These are phyloP conservation scores for Arion vulgaris DNA, from an alignment of 1,140 invertebrate species.

Conservation along the genomic window DNA sequence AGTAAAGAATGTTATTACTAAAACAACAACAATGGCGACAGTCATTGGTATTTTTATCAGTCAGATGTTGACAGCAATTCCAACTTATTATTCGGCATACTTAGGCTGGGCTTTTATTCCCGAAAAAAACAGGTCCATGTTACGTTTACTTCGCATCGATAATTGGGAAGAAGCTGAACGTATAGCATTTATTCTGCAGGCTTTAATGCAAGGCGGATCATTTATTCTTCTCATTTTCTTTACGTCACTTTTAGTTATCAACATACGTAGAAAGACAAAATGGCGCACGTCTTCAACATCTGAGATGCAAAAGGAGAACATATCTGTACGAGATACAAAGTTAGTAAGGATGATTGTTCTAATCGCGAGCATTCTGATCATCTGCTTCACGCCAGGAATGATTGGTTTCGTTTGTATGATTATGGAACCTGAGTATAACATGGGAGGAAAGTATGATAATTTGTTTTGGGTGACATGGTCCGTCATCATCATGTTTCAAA, in stretches of 20 bases:
- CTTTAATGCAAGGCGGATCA: background rate
- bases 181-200: background rate
- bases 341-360: background rate
- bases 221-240: background rate
- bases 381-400: constrained; percentile 12
- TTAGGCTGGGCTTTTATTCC: background rate
- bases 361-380: background rate
- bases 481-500: background rate
- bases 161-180: background rate
- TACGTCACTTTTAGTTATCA: background rate
- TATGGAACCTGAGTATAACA: background rate
- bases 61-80: background rate
- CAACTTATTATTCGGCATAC: background rate
- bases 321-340: background rate
- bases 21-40: background rate
- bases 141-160: background rate
- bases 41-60: background rate
- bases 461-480: background rate
- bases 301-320: background rate
- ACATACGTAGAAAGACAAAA: background rate
- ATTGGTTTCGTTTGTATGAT: background rate
- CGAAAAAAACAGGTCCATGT: background rate
- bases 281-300: background rate
- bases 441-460: background rate
- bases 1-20: background rate